A percentile compares a stretch with the other conserved stretches of the same genome.
Conservation (phyloP, 2,888 invertebrate genomes). For the Lycia hirtaria region DNA sequence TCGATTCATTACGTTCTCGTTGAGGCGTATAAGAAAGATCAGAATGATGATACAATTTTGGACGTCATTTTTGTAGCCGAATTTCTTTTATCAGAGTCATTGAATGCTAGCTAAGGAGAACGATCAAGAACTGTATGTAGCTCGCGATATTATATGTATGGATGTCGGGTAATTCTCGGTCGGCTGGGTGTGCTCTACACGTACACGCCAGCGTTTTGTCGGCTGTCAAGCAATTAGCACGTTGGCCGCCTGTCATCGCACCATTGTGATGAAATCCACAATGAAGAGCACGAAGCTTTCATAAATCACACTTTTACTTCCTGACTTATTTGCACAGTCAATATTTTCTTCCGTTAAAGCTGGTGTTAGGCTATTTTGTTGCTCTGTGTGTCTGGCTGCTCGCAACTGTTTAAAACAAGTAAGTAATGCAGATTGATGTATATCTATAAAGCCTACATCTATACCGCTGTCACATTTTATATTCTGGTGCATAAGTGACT, state of each 20-base stretch:
- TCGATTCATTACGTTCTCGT: conserved; percentile 15
- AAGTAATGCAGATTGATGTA: no score
- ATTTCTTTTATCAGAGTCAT: conserved; percentile 1
- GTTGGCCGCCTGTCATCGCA: conserved; percentile 70
- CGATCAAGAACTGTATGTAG: conserved; percentile 7
- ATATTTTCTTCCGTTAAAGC: not conserved
- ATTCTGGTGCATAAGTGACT: no score
- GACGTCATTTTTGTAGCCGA: not conserved
- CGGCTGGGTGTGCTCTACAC: conserved; percentile 54
- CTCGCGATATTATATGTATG: conserved; percentile 5
- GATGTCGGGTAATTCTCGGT: conserved; percentile 29
- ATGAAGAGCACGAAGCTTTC: conserved; percentile 16
- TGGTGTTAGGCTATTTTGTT: not conserved
- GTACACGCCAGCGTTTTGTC: conserved; percentile 52
- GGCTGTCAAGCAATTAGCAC: conserved; percentile 73
- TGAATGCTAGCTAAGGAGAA: not conserved
- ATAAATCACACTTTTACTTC: conserved; percentile 21
- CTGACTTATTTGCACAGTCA: conserved; percentile 4
- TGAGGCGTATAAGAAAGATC: conserved; percentile 9
- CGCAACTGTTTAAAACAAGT: no score
- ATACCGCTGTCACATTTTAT: no score
- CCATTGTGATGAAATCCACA: conserved; percentile 46
- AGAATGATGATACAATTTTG: not conserved
- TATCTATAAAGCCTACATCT: no score
- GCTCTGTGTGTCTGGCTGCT: no score